Evolutionary conservation across 2,888 invertebrate genomes (phyloP).

Genomic region (Fissipunctia ypsillon): DNA sequence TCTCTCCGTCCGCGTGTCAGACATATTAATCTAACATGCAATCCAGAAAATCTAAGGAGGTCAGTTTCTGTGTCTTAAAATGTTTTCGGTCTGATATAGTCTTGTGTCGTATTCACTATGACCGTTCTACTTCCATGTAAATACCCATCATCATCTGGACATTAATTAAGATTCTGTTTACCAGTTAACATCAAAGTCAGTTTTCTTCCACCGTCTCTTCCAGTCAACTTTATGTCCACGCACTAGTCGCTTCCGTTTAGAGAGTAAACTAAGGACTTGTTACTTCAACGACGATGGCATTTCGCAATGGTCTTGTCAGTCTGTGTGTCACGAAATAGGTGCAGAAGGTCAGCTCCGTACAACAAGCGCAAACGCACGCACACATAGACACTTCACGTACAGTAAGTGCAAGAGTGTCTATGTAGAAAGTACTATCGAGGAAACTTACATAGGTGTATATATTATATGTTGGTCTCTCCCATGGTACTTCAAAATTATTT

Average conservation of each 20-base stretch:
- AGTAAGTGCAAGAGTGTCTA: no score
- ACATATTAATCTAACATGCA: no score
- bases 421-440: no score
- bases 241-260: slow-evolving; percentile 62
- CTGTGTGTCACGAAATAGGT: neutral
- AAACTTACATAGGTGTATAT: no score
- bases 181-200: neutral
- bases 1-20: no score
- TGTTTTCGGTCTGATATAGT: neutral
- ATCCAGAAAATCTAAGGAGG: no score
- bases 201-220: slow-evolving; percentile 28
- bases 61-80: neutral
- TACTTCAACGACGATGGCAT: slow-evolving; percentile 57
- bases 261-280: slow-evolving; percentile 64
- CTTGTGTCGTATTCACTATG: neutral
- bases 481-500: no score
- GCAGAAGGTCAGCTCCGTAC: neutral
- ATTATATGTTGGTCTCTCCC: no score
- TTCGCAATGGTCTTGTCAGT: slow-evolving; percentile 59
- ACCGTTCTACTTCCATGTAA: neutral
- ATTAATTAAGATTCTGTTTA: neutral
- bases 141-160: neutral
- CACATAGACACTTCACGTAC: neutral
- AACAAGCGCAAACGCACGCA: neutral
- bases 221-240: slow-evolving; percentile 31